These are phyloP conservation scores for Amphipoea oculea DNA, from an alignment of 2,888 invertebrate species.

Conservation along the genomic window DNA sequence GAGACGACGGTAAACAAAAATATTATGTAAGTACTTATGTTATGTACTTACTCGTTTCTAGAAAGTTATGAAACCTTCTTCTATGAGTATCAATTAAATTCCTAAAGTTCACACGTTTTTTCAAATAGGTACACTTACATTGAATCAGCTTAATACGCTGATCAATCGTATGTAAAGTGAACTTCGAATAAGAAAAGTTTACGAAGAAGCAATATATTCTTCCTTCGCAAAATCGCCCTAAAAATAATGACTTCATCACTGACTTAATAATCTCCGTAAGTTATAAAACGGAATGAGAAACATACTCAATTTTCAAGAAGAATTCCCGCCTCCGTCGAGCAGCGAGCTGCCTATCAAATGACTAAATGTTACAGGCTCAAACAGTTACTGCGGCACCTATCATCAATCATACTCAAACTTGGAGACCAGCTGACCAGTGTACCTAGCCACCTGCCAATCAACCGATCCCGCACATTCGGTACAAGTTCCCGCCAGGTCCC, in stretches of 20 bases:
- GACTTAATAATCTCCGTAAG: conserved; percentile 38
- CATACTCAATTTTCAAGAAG: conserved; percentile 44
- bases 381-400: conserved; percentile 61
- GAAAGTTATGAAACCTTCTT: neutral
- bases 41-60: neutral
- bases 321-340: conserved; percentile 17
- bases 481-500: neutral
- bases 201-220: neutral
- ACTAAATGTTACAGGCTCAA: conserved; percentile 61
- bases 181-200: neutral
- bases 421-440: conserved; percentile 59
- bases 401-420: conserved; percentile 76
- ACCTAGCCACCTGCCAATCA: conserved; percentile 64
- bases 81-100: neutral
- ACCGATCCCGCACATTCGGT: neutral
- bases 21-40: neutral
- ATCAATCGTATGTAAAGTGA: neutral
- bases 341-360: conserved; percentile 57
- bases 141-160: neutral
- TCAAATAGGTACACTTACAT: neutral
- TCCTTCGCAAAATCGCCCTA: neutral
- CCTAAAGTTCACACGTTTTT: neutral
- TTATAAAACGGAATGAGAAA: conserved; percentile 53
- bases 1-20: conserved; percentile 7
- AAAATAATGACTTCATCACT: conserved; percentile 40